Evolutionary conservation across 1,140 invertebrate species (phyloP).

Genomic region (Drosophila malerkotliana): DNA sequence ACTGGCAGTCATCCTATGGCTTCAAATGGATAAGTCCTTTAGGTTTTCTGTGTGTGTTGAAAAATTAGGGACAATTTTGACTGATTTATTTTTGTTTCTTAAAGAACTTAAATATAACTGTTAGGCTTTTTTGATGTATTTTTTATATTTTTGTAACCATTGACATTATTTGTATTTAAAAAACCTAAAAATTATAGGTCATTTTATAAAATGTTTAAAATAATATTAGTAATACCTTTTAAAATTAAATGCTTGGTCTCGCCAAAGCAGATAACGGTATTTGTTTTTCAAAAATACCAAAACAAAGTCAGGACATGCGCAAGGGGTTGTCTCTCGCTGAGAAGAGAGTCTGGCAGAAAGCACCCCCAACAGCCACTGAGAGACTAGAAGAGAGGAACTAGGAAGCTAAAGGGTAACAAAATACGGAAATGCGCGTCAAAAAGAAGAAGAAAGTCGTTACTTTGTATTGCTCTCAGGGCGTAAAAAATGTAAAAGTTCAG

Average conservation of each 20-base stretch:
- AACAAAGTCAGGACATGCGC: constrained; percentile 50
- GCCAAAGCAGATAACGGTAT: constrained; percentile 42
- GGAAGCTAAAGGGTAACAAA: constrained; percentile 77
- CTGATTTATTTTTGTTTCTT: neutral
- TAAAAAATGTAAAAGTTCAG: constrained; percentile 31
- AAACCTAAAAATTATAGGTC: too few relatives aligned
- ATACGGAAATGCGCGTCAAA: constrained; percentile 74
- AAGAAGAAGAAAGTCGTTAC: constrained; percentile 59
- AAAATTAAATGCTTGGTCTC: neutral
- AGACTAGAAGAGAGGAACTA: constrained; percentile 25
- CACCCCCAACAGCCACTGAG: neutral
- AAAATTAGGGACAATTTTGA: neutral
- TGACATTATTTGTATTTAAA: too few relatives aligned
- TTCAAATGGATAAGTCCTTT: constrained; percentile 3
- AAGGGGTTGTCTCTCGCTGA: neutral
- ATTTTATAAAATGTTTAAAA: too few relatives aligned
- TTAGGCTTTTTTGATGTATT: too few relatives aligned
- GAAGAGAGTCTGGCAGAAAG: constrained; percentile 11
- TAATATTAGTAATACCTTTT: neutral
- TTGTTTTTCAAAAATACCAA: constrained; percentile 42
- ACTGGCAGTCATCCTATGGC: constrained; percentile 27
- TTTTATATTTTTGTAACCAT: too few relatives aligned
- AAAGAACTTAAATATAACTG: too few relatives aligned
- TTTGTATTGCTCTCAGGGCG: constrained; percentile 24
- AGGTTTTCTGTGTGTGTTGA: constrained; percentile 7